A percentile compares a stretch with the other conserved stretches of the same genome.
Conservation (phyloP, 2,797 vertebrate species). For the Mionectes olivaceus region DNA sequence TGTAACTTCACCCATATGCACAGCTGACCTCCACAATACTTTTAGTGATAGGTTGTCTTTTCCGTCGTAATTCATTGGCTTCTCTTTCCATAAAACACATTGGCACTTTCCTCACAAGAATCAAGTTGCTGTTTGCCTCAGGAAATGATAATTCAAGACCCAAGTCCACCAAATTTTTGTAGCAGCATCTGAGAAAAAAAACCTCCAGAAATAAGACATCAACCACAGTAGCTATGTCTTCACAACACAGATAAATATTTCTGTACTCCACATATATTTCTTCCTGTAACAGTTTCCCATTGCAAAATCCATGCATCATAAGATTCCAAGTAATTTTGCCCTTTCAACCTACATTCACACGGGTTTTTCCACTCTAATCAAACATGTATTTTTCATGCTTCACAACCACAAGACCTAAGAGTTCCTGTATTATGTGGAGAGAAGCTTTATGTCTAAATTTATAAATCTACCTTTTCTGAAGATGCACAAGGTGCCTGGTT, state of each 20-base stretch:
- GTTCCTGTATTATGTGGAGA: background rate
- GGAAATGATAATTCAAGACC: slow-evolving; percentile 90
- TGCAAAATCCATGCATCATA: background rate
- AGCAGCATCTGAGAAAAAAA: slow-evolving; percentile 83
- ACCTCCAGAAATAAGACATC: background rate
- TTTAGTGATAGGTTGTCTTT: slow-evolving; percentile 87
- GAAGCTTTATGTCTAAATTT: background rate
- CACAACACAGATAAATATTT: background rate
- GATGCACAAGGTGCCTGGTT: background rate
- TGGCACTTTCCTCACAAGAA: slow-evolving; percentile 89
- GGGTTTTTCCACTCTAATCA: background rate
- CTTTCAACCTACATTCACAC: background rate
- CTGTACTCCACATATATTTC: background rate
- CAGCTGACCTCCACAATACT: slow-evolving; percentile 86
- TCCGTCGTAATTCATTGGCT: slow-evolving; percentile 88
- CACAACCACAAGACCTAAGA: background rate
- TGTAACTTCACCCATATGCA: background rate
- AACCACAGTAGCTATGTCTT: background rate
- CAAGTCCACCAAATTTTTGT: slow-evolving; percentile 82
- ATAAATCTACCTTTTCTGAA: background rate
- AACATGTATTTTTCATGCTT: background rate
- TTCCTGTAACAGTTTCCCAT: background rate
- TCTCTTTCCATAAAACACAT: slow-evolving; percentile 93
- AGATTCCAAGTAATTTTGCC: background rate
- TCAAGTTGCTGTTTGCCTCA: slow-evolving; percentile 65